Evolutionary conservation across 2,797 vertebrate species (phyloP), one percentile per base, ranked within the genome.

Genomic region (Nasua narica): DNA sequence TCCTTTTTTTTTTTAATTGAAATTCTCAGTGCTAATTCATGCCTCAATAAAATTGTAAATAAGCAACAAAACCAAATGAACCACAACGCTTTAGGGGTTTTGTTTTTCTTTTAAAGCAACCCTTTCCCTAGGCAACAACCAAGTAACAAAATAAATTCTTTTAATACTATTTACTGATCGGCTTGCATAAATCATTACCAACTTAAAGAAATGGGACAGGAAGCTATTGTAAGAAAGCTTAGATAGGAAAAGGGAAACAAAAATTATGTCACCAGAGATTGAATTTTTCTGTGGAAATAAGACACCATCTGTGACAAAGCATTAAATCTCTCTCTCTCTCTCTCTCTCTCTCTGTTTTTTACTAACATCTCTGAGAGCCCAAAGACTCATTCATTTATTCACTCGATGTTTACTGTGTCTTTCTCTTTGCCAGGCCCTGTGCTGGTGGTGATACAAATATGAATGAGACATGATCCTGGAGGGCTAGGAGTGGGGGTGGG

Each of bases 121-220:
- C 1, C n/a, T 96, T 95, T 92, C 72, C 29, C 19, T 48, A 77
- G 60, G 77, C 50, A 92, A 83, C 21, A 82, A 69, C 8, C 29
- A 91, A 76, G 1, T 32, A 40, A 37, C 27, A 72, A 87, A 95
- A 74, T 72, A 87, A 77, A 83, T 76, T 92, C 35, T 86, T 94
- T 69, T 46, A 90, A 84, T 56, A 78, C 29, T 89, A 8, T 74
- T 96, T 95, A 60, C 50, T n/a, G 35, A 82, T 52, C n/a, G 14
- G 32, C 35, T 95, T 96, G 25, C 7, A 54, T n/a, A 95, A 90
- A 85, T 95, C 72, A 69, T 85, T 76, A 89, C 43, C n/a, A 96
- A 65, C 37, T 27, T 67, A 37, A 94, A 94, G 32, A 97, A 88
- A 84, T 60, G 52, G 58, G 43, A 81, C 76, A 69, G 35, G 48